A percentile compares a stretch with the other conserved stretches of the same genome.
Evolutionary conservation across 1,140 invertebrate species (phyloP).

Genomic region (Drosophila murphyi): DNA sequence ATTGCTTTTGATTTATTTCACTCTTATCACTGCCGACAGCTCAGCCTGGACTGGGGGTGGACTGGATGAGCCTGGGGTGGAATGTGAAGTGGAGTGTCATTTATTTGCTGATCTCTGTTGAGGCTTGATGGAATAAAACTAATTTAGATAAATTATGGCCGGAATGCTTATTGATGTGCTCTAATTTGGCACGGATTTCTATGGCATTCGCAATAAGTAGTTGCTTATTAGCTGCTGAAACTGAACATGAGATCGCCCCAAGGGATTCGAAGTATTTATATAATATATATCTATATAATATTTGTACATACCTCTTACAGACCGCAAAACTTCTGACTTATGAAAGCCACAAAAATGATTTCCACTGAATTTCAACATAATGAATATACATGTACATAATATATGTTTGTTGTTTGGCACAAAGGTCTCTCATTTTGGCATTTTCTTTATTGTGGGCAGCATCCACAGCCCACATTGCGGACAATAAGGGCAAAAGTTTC

Average conservation of each 20-base stretch:
- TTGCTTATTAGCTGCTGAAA: neutral
- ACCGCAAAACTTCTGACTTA: conserved; percentile 18
- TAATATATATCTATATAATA: neutral
- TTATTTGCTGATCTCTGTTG: conserved; percentile 67
- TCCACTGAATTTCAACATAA: conserved; percentile 51
- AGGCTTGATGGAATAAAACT: conserved; percentile 61
- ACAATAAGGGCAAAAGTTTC: conserved; percentile 70
- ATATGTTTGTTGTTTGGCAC: conserved; percentile 37
- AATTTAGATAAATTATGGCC: conserved; percentile 76
- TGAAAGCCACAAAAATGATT: conserved; percentile 20
- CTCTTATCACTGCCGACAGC: conserved; percentile 52
- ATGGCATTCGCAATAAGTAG: neutral
- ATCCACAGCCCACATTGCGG: conserved; percentile 50
- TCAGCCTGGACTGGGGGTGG: neutral
- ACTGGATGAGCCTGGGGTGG: neutral
- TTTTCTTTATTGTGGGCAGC: conserved; percentile 37
- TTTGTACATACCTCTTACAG: neutral
- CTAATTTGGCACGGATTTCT: conserved; percentile 46
- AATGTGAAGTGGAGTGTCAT: conserved; percentile 51
- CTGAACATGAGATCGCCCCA: neutral
- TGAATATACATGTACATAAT: conserved; percentile 50
- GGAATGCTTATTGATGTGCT: conserved; percentile 63
- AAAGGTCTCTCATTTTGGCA: conserved; percentile 28
- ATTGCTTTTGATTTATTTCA: conserved; percentile 81
- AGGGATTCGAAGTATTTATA: neutral